A percentile compares a stretch with the other conserved stretches of the same genome.
These are phyloP conservation scores for Psittacula derbiana DNA, from an alignment of 2,797 vertebrate species.

Conservation along the genomic window DNA sequence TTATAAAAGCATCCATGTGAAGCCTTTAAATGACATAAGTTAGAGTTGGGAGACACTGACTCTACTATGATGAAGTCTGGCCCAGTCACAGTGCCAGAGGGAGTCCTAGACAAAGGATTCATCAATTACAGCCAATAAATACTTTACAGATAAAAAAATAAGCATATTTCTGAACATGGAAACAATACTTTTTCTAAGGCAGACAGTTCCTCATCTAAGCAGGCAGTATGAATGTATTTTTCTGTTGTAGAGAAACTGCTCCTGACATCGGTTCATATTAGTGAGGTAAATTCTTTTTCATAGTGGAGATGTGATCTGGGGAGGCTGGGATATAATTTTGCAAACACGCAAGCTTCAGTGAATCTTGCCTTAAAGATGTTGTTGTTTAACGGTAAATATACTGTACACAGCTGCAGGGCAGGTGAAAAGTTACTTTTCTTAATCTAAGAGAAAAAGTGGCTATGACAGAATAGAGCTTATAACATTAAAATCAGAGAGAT, in stretches of 20 bases:
- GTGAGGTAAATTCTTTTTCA: not conserved
- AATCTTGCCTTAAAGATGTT: not conserved
- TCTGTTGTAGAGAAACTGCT: not conserved
- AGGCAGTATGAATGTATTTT: not conserved
- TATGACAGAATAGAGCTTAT: not conserved
- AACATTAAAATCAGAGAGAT: not conserved
- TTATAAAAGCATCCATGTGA: not conserved
- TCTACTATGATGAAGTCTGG: not conserved
- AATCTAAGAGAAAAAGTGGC: not conserved
- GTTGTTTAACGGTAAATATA: not conserved
- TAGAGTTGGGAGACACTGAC: not conserved
- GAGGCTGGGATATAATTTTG: not conserved
- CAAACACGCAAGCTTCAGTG: not conserved
- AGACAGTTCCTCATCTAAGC: not conserved
- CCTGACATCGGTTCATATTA: not conserved
- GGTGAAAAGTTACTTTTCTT: not conserved
- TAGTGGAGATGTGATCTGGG: not conserved
- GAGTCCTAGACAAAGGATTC: not conserved
- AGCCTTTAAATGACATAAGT: not conserved
- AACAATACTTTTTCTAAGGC: not conserved
- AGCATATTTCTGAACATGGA: not conserved
- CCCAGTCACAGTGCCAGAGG: not conserved
- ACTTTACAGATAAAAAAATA: not conserved
- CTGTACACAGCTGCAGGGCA: not conserved
- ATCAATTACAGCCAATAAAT: not conserved